Evolutionary conservation across 2,888 invertebrate species (phyloP).

Genomic region (Metallyticus violacea): DNA sequence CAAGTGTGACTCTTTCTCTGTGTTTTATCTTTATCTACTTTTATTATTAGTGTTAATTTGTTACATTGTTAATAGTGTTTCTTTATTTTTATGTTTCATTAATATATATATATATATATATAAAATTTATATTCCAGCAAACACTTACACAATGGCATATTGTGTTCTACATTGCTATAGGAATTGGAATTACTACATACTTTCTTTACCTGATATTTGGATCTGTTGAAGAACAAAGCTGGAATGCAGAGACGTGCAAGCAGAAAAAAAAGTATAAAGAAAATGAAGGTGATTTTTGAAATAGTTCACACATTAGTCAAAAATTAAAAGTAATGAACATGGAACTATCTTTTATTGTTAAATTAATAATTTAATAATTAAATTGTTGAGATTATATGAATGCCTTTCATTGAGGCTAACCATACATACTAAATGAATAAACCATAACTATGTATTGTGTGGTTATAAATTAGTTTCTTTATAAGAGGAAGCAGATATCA

Average conservation of each 20-base stretch:
- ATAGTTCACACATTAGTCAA: not conserved
- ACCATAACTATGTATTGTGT: no score
- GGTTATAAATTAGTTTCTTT: no score
- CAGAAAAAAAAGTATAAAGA: not conserved
- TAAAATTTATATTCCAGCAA: conserved; percentile 8
- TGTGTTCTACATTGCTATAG: conserved; percentile 16
- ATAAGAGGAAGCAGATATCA: no score
- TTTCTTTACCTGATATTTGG: conserved; percentile 18
- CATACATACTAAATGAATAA: no score
- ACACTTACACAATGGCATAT: conserved; percentile 21
- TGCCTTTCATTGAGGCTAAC: not conserved
- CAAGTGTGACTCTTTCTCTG: no score
- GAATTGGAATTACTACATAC: not conserved
- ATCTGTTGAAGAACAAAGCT: conserved; percentile 24
- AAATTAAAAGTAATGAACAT: not conserved
- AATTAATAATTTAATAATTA: not conserved
- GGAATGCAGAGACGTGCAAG: not conserved
- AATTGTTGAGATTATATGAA: not conserved
- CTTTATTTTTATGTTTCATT: no score
- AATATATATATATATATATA: no score
- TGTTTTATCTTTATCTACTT: no score
- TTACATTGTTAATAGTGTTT: no score
- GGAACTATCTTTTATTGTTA: not conserved
- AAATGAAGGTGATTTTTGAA: not conserved
- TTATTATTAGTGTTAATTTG: no score